These are phyloP conservation scores for Microcebus griseorufus DNA, from an alignment of 2,113 vertebrate genomes.

Conservation along the genomic window DNA sequence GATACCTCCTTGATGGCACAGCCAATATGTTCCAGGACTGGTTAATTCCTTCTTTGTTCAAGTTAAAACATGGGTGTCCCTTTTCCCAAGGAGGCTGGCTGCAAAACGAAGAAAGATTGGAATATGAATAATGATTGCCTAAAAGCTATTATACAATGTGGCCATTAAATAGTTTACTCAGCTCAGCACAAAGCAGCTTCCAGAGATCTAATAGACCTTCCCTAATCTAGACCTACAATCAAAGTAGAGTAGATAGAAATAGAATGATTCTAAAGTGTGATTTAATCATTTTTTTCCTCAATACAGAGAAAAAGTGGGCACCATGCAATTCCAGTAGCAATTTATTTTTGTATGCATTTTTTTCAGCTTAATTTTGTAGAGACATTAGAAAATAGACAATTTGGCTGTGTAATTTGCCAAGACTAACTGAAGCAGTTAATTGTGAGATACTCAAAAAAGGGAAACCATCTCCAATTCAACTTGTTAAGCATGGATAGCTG, in stretches of 20 bases:
- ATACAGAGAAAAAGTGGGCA: neutral
- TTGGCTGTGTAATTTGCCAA: slow-evolving; percentile 10
- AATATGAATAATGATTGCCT: neutral
- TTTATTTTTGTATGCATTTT: neutral
- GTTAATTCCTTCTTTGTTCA: slow-evolving; percentile 25
- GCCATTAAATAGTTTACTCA: neutral
- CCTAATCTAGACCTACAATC: neutral
- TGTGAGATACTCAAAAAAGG: neutral
- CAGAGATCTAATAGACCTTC: no score
- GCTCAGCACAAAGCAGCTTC: neutral
- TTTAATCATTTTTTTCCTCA: neutral
- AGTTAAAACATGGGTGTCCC: neutral
- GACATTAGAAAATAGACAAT: neutral
- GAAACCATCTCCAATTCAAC: neutral
- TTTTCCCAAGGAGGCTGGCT: neutral
- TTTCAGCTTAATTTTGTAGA: slow-evolving; percentile 11
- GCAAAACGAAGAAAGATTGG: neutral
- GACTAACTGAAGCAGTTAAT: slow-evolving; percentile 13
- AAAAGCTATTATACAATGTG: neutral
- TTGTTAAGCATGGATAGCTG: neutral
- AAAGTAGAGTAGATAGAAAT: neutral
- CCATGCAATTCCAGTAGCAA: neutral
- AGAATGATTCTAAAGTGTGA: neutral
- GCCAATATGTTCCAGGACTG: neutral
- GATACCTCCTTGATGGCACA: neutral